phyloP scores from a whole-genome alignment of 2,888 invertebrate species.

The Drosophila paranaensis region DNA sequence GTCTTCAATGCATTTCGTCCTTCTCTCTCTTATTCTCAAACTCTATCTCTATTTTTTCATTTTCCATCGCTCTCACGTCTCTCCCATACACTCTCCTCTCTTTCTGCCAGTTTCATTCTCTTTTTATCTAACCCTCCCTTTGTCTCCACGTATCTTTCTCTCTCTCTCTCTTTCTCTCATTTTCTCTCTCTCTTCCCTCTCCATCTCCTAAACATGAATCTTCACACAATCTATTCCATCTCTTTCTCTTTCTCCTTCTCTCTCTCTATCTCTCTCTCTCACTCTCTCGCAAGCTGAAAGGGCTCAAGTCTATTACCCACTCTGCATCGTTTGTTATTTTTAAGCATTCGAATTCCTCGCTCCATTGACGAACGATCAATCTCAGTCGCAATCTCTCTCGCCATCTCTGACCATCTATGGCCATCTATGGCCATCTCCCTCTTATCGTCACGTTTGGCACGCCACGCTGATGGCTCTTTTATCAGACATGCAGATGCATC shows the following conservation, averaged over 20 bases:
- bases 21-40: too few species aligned
- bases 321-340: not conserved
- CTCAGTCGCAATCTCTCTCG: constrained; percentile 7
- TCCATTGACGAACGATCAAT: constrained; percentile 27
- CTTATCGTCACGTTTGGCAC: not conserved
- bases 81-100: not conserved
- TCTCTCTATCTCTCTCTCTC: not conserved
- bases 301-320: not conserved
- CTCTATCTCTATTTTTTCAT: too few species aligned
- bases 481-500: constrained; percentile 43
- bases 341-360: not conserved
- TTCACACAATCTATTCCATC: not conserved
- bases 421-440: constrained; percentile 4
- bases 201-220: not conserved
- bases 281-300: not conserved
- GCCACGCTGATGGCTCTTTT: constrained; percentile 53
- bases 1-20: too few species aligned
- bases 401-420: not conserved
- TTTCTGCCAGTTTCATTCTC: too few species aligned
- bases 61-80: not conserved
- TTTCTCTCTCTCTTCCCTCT: not conserved
- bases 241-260: not conserved
- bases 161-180: not conserved
- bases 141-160: not conserved
- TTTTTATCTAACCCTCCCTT: not conserved